Percentiles rank a stretch among this genome's conserved stretches.
phyloP scores from a whole-genome alignment of 1,140 invertebrate species.

The Chironomus tepperi region DNA sequence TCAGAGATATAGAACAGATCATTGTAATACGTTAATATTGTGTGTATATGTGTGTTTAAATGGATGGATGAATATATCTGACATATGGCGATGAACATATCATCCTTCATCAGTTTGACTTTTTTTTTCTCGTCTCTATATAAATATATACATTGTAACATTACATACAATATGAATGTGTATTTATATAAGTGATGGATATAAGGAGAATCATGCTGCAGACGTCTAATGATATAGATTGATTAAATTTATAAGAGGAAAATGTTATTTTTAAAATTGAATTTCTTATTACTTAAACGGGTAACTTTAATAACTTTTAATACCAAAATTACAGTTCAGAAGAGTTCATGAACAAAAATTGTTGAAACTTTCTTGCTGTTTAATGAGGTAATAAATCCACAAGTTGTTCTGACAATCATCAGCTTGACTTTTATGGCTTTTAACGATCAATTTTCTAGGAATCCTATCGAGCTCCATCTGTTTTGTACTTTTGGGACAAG shows the following conservation, averaged over 20 bases:
- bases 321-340: too few relatives aligned
- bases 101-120: constrained; percentile 1
- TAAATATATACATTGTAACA: too few relatives aligned
- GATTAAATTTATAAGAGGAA: background rate
- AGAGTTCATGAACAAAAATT: too few relatives aligned
- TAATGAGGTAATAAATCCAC: too few relatives aligned
- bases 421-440: too few relatives aligned
- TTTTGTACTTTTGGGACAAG: too few relatives aligned
- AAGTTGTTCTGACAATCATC: too few relatives aligned
- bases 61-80: background rate
- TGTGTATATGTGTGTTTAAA: background rate
- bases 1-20: background rate
- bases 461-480: too few relatives aligned
- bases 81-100: constrained; percentile 12
- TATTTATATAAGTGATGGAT: background rate
- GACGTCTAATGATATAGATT: background rate
- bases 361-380: too few relatives aligned
- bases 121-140: background rate
- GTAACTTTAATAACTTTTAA: too few relatives aligned
- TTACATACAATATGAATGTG: background rate
- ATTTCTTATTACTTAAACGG: too few relatives aligned
- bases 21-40: constrained; percentile 9
- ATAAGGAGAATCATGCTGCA: background rate
- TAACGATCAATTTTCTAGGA: too few relatives aligned
- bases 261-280: background rate